Evolutionary conservation across 2,797 vertebrate species (phyloP).

Genomic region (Neosilurus hyrtlii): DNA sequence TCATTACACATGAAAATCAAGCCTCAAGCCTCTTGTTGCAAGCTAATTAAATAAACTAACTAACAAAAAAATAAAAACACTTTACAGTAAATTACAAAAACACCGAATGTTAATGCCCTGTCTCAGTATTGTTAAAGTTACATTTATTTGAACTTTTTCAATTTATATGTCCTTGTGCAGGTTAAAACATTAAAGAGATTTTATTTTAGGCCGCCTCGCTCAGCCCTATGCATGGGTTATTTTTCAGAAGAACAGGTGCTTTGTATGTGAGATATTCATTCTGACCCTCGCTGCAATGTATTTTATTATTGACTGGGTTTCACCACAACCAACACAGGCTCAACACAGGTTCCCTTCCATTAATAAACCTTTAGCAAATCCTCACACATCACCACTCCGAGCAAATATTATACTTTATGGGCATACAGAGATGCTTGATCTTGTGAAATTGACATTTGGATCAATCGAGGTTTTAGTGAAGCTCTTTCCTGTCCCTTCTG

Average conservation of each 20-base stretch:
- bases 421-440: conserved; percentile 8
- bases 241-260: conserved; percentile 14
- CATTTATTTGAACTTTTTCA: too few species aligned
- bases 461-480: conserved; percentile 30
- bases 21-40: too few species aligned
- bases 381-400: neutral
- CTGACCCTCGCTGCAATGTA: neutral
- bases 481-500: conserved; percentile 17
- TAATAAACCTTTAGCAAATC: conserved; percentile 8
- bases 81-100: too few species aligned
- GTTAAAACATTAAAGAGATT: too few species aligned
- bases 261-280: neutral
- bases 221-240: neutral
- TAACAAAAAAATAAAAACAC: too few species aligned
- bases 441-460: conserved; percentile 32
- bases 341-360: conserved; percentile 1
- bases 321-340: neutral
- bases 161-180: too few species aligned
- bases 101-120: too few species aligned
- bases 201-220: too few species aligned
- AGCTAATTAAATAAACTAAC: too few species aligned
- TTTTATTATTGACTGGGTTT: neutral
- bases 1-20: too few species aligned
- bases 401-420: conserved; percentile 27
- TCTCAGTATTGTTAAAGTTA: too few species aligned